phyloP scores from a whole-genome alignment of 2,888 invertebrate genomes.

The Digitonthophagus gazella region DNA sequence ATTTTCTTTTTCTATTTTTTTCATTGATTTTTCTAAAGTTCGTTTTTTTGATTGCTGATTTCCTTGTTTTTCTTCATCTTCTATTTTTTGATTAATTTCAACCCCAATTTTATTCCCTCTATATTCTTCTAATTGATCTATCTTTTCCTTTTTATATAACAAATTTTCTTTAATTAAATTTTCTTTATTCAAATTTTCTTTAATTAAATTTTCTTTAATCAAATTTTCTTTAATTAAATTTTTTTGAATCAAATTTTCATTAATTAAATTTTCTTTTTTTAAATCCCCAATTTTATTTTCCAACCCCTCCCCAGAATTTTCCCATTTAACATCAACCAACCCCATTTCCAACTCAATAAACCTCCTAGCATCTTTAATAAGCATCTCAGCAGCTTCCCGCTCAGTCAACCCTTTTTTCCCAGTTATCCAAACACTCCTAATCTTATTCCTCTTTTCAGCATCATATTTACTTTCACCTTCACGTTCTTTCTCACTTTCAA shows the following conservation, averaged over 20 bases:
- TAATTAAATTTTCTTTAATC: too few species aligned
- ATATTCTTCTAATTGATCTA: too few species aligned
- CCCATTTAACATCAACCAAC: slow-evolving; percentile 68
- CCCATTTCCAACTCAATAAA: slow-evolving; percentile 73
- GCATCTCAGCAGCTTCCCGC: slow-evolving; percentile 73
- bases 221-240: too few species aligned
- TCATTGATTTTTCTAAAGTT: too few species aligned
- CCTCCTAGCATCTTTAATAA: slow-evolving; percentile 76
- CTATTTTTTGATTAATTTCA: too few species aligned
- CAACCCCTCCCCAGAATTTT: not conserved
- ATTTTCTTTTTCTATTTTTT: too few species aligned
- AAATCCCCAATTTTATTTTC: not conserved
- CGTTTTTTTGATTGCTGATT: too few species aligned
- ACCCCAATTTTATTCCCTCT: too few species aligned
- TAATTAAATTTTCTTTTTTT: not conserved
- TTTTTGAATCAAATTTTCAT: not conserved
- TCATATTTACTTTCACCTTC: slow-evolving; percentile 69
- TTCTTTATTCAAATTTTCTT: too few species aligned
- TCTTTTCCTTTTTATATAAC: too few species aligned
- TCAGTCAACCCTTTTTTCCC: slow-evolving; percentile 79
- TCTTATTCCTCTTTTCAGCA: slow-evolving; percentile 64
- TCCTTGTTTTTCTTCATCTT: too few species aligned
- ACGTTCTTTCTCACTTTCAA: slow-evolving; percentile 76
- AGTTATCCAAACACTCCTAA: slow-evolving; percentile 73
- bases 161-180: too few species aligned